Evolutionary conservation across 2,797 vertebrate genomes (phyloP), one percentile per base, ranked within the genome.

Genomic region (Bucorvus abyssinicus): DNA sequence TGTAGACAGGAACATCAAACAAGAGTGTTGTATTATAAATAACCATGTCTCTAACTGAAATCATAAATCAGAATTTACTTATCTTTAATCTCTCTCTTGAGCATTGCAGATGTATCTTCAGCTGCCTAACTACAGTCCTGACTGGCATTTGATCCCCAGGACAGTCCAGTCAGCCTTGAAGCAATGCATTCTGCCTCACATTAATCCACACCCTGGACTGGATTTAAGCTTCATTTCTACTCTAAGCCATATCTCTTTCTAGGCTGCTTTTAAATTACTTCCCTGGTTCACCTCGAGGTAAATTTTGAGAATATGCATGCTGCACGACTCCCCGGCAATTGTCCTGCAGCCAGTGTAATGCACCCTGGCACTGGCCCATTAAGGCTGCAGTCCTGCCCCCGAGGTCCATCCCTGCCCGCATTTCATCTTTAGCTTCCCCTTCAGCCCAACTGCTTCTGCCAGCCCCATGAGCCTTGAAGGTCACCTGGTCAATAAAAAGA

Each of bases 61-160:
- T 52, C 27, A 95, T 95, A 96, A 93, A 95, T 95, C 95, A 95
- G 86, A 82, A 20, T 92, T 95, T 84, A 86, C 89, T 94, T 92
- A 76, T 93, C 77, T 95, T 93, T 93, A 93, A 94, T 95, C 80
- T 95, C 67, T 95, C 88, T 95, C 95, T 87, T 87, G 93, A 95
- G 94, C 47, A 70, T 77, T 87, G 74, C 27, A 94, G 84, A 90
- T 79, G 77, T 64, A 76, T 40, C 67, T 79, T 92, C 80, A 77
- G 80, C 73, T 0, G n/a, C 52, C 80, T 73, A 34, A 59, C 77
- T 84, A 81, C 50, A 86, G 55, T 47, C 63, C 77, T 90, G 95
- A 93, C 88, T 82, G 94, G 70, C 70, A 32, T 94, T 87, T 95
- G 77, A 90, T 95, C 89, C 71, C 71, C 75, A 56, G 81, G 53